Percentiles rank a stretch among this genome's conserved stretches.
Evolutionary conservation across 2,113 vertebrate genomes (phyloP).

Genomic region (Empidonax alnorum): DNA sequence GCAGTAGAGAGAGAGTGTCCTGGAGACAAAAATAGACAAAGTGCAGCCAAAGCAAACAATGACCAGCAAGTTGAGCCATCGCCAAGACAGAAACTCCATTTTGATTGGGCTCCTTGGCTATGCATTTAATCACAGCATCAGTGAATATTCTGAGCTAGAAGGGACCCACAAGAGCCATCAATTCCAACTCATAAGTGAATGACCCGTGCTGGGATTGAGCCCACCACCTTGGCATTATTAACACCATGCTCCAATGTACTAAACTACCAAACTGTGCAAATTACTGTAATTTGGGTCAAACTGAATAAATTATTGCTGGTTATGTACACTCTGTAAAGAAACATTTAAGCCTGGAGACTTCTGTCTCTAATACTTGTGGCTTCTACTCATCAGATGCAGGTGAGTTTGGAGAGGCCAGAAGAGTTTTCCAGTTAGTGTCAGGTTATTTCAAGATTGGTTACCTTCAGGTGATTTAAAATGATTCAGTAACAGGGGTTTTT

Average conservation of each 20-base stretch:
- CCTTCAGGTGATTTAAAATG: constrained; percentile 63
- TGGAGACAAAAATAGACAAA: constrained; percentile 69
- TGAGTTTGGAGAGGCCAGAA: constrained; percentile 16
- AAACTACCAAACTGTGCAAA: constrained; percentile 41
- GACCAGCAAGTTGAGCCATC: constrained; percentile 86
- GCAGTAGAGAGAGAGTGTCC: constrained; percentile 72
- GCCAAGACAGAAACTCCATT: constrained; percentile 85
- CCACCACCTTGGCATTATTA: not conserved
- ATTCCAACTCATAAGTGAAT: not conserved
- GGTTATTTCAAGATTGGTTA: constrained; percentile 60
- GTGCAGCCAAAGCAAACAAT: constrained; percentile 77
- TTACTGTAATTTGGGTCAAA: constrained; percentile 53
- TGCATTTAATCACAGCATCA: not conserved
- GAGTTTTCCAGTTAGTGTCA: constrained; percentile 48
- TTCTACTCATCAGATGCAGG: constrained; percentile 42
- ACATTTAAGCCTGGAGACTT: constrained; percentile 26
- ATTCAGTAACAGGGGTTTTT: constrained; percentile 58
- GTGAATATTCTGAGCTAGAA: not conserved
- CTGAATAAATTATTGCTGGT: not conserved
- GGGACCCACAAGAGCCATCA: not conserved
- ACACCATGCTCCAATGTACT: not conserved
- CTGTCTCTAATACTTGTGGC: constrained; percentile 18
- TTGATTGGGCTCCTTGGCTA: constrained; percentile 61
- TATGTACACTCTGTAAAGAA: constrained; percentile 56
- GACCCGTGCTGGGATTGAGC: not conserved